Conservation (phyloP, 1,140 invertebrate species). For the Drosophila nigromelanica region DNA sequence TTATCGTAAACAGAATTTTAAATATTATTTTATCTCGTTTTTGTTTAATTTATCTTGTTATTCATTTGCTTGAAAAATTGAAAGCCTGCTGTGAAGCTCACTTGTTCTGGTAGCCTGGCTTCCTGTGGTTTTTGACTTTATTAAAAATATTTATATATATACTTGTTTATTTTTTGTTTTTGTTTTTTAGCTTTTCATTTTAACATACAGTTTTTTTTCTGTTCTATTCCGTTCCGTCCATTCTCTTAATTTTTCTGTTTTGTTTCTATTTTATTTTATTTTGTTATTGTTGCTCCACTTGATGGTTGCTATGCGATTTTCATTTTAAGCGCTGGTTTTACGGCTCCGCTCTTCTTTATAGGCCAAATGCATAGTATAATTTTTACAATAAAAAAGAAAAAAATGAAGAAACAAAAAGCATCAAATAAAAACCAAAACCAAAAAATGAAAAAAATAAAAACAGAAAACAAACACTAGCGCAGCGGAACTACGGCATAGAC, state of each 20-base stretch:
- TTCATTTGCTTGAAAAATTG: constrained; percentile 68
- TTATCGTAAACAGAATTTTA: not conserved
- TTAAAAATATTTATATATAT: constrained; percentile 73
- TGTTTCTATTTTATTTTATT: constrained; percentile 21
- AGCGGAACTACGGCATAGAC: constrained; percentile 34
- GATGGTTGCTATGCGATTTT: constrained; percentile 59
- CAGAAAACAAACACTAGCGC: constrained; percentile 25
- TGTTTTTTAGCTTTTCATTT: constrained; percentile 64
- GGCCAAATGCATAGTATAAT: constrained; percentile 75
- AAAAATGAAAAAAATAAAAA: constrained; percentile 31
- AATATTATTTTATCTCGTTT: constrained; percentile 16
- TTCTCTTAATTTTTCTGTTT: not conserved
- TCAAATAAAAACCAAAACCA: constrained; percentile 15
- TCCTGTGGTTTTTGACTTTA: constrained; percentile 75
- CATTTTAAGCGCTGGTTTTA: constrained; percentile 58
- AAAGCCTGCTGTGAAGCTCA: constrained; percentile 43
- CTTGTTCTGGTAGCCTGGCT: constrained; percentile 17
- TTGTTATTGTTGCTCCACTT: constrained; percentile 53
- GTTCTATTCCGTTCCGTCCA: constrained; percentile 4
- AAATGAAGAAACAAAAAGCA: constrained; percentile 33
- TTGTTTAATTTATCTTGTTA: constrained; percentile 20
- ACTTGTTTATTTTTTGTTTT: constrained; percentile 23
- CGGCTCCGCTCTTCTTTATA: constrained; percentile 57
- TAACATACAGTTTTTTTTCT: constrained; percentile 56
- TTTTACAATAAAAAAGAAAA: constrained; percentile 69